phyloP scores from a whole-genome alignment of 2,888 invertebrate genomes.

The Drepanosiphum platanoidis region DNA sequence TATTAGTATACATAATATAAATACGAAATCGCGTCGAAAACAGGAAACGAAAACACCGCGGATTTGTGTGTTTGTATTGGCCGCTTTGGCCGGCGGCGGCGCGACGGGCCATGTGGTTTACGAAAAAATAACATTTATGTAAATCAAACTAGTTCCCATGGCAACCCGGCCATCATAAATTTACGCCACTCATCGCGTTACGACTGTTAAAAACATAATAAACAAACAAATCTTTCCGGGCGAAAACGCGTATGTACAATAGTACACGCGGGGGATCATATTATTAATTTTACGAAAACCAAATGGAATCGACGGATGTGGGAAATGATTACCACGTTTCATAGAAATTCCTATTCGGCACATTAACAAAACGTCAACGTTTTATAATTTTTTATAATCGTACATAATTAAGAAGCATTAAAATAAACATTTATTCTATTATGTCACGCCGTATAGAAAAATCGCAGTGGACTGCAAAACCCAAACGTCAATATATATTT shows the following conservation, averaged over 20 bases:
- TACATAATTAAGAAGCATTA: too few species aligned
- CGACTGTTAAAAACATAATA: slow-evolving; percentile 40
- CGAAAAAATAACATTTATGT: slow-evolving; percentile 54
- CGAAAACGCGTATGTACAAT: not conserved
- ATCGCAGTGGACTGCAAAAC: not conserved
- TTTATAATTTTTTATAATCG: too few species aligned
- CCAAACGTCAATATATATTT: not conserved
- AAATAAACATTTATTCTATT: too few species aligned
- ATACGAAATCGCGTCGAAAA: not conserved
- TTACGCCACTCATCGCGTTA: slow-evolving; percentile 18
- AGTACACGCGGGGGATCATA: not conserved
- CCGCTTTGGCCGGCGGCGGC: not conserved
- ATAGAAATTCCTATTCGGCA: not conserved
- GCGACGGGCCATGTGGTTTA: slow-evolving; percentile 38
- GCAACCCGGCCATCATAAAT: slow-evolving; percentile 44
- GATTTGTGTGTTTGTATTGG: slow-evolving; percentile 24
- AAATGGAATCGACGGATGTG: not conserved
- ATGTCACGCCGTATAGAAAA: not conserved
- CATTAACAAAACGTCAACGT: not conserved
- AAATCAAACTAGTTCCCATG: slow-evolving; percentile 45
- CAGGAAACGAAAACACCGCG: slow-evolving; percentile 43
- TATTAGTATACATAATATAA: not conserved
- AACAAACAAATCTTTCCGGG: slow-evolving; percentile 40
- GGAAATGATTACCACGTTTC: not conserved
- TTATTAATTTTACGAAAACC: not conserved